These are phyloP conservation scores for Antennarius maculatus DNA, from an alignment of 2,797 vertebrate genomes.

Conservation along the genomic window DNA sequence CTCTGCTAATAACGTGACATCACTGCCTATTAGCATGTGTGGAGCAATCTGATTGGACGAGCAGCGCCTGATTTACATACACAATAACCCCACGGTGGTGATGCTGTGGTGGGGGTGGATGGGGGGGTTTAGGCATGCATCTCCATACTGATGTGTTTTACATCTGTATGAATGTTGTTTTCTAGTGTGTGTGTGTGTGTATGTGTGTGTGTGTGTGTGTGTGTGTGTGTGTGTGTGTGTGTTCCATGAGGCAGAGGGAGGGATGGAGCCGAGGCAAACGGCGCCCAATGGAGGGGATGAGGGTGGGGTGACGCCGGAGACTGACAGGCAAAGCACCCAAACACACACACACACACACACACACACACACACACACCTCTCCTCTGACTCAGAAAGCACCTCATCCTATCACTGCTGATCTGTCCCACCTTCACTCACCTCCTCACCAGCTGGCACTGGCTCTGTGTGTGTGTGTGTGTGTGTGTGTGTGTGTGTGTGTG, in stretches of 20 bases:
- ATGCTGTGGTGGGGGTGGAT: conserved; percentile 30
- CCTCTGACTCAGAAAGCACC: conserved; percentile 58
- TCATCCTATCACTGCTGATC: conserved; percentile 56
- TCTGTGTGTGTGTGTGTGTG: not conserved
- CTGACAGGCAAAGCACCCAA: conserved; percentile 54
- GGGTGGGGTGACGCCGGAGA: conserved; percentile 32
- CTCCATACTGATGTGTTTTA: conserved; percentile 50
- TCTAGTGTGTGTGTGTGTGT: not conserved
- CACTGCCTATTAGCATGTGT: conserved; percentile 65
- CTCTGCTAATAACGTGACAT: conserved; percentile 59
- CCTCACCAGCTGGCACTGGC: conserved; percentile 31
- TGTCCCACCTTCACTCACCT: conserved; percentile 56
- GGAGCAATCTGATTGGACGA: conserved; percentile 50
- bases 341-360: conserved; percentile 14
- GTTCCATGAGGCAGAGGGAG: not conserved
- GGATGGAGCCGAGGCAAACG: conserved; percentile 16
- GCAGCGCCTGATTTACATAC: conserved; percentile 57
- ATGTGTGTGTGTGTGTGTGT: conserved; percentile 8
- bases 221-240: conserved; percentile 4
- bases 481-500: conserved; percentile 11
- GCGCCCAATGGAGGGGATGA: conserved; percentile 26
- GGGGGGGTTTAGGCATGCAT: conserved; percentile 22
- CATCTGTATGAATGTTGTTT: conserved; percentile 9
- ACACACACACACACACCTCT: no score
- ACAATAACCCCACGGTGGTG: conserved; percentile 50